phyloP scores from a whole-genome alignment of 2,888 invertebrate species.

The Microdon myrmicae region DNA sequence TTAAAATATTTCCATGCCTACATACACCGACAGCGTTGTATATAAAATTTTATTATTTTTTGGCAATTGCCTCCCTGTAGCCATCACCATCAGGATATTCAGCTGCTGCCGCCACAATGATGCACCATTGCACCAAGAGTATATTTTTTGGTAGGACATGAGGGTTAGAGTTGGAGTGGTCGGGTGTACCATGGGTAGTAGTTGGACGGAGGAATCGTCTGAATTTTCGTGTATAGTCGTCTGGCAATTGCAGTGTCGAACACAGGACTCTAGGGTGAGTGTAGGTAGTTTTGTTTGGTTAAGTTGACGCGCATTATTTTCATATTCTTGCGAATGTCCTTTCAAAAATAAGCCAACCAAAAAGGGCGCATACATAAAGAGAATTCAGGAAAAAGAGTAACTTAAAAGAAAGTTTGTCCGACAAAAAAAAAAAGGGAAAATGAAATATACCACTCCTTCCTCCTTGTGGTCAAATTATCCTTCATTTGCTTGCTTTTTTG shows the following conservation, averaged over 20 bases:
- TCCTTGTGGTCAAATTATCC: slow-evolving; percentile 11
- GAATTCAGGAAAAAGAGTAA: slow-evolving; percentile 19
- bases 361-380: too few species aligned
- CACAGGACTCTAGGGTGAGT: not conserved
- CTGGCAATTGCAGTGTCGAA: slow-evolving; percentile 22
- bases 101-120: slow-evolving; percentile 31
- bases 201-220: too few species aligned
- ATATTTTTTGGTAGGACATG: slow-evolving; percentile 7
- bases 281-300: not conserved
- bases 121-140: slow-evolving; percentile 26
- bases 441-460: slow-evolving; percentile 26
- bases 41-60: slow-evolving; percentile 42
- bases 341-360: too few species aligned
- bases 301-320: slow-evolving; percentile 27
- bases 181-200: not conserved
- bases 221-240: slow-evolving; percentile 23
- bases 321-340: slow-evolving; percentile 37
- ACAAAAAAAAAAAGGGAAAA: too few species aligned
- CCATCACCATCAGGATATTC: slow-evolving; percentile 19
- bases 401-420: slow-evolving; percentile 24
- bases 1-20: slow-evolving; percentile 44
- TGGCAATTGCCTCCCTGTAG: slow-evolving; percentile 28
- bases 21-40: slow-evolving; percentile 28
- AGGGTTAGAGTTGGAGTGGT: slow-evolving; percentile 14
- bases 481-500: slow-evolving; percentile 7